Evolutionary conservation across 1,140 invertebrate genomes (phyloP), one percentile per base, ranked within the genome.

Genomic region (Antheraea pernyi): DNA sequence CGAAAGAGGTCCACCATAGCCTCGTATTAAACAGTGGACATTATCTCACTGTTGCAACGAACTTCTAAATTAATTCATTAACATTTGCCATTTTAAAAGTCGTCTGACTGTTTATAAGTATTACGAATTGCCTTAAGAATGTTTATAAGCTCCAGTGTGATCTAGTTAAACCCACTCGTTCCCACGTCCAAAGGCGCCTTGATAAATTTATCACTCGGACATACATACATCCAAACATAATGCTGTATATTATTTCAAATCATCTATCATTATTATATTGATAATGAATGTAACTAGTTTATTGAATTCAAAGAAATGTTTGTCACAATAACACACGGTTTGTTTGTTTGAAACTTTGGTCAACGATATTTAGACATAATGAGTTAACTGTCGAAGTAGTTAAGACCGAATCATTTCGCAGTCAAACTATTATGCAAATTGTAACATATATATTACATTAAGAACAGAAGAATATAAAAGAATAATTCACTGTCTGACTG

Each of bases 81-180:
- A 53, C 46, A 53, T 53, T 53, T n/a, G 46, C 46, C 11, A 53
- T 53, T 53, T 53, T 53, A 53, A 53, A 53, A 6, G 46, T 13
- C 46, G 9, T 13, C 16, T 53, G 46, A 2, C 46, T 11, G 46
- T 0, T 53, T 53, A 16, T 53, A 53, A 16, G 46, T 16, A 53
- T 53, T 53, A 53, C 46, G 46, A 53, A 53, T 53, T 53, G 46
- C 46, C 46, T 53, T 16, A 53, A 53, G 46, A 53, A 53, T 53
- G 46, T 53, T 53, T 16, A 53, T 6, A 53, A 53, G 13, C 46
- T 53, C 46, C 11, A 53, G 5, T 53, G 16, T n/a, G 46, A 53
- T 9, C 0, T 53, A 53, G 46, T 53, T 53, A 1, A 53, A 6
- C 16, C 46, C 46, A 53, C 11, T 53, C 46, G 46, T 53, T 53